Evolutionary conservation across 2,797 vertebrate species (phyloP), one percentile per base, ranked within the genome.

Genomic region (Cyclura pinguis): DNA sequence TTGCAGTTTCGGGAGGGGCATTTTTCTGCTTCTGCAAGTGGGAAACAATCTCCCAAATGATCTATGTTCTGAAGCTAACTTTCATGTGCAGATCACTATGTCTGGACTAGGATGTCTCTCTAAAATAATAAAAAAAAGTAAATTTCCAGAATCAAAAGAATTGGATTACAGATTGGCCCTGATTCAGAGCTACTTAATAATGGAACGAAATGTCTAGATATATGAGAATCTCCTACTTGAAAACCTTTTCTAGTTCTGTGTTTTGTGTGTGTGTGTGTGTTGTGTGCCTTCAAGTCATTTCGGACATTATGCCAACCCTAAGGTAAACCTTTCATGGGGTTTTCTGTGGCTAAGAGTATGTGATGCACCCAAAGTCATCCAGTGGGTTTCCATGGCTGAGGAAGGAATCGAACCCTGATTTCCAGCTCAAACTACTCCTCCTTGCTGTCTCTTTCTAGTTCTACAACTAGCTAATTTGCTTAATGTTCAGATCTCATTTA

Each of bases 401-500:
- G 42, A 47, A 4, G 42, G 42, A 47, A 47, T 47, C 4, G 42
- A 47, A 47, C 42, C 42, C 42, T 47, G 42, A 47, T 47, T 4
- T 47, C 42, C 4, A 47, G 42, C 42, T 47, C 42, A 47, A 47
- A 47, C 42, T 47, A 3, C 42, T 47, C 42, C 42, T 47, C 42
- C 42, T 47, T 47, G 42, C 42, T 47, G 42, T 2, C 42, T 47
- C 42, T 47, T 47, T 47, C 42, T 27, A 59, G 35, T 6, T 59
- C 52, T 86, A 35, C 32, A 86, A 27, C 35, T 86, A n/a, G 18
- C 52, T 76, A 86, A 57, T 24, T 73, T 2, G 67, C 29, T 7
- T 32, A 10, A 74, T 72, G 4, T 42, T 77, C 87, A 87, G 92
- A 91, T 78, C 14, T 55, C 87, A 85, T 90, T 91, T 62, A 83